phyloP scores from a whole-genome alignment of 1,140 invertebrate genomes.

The Drosophila setifemur region DNA sequence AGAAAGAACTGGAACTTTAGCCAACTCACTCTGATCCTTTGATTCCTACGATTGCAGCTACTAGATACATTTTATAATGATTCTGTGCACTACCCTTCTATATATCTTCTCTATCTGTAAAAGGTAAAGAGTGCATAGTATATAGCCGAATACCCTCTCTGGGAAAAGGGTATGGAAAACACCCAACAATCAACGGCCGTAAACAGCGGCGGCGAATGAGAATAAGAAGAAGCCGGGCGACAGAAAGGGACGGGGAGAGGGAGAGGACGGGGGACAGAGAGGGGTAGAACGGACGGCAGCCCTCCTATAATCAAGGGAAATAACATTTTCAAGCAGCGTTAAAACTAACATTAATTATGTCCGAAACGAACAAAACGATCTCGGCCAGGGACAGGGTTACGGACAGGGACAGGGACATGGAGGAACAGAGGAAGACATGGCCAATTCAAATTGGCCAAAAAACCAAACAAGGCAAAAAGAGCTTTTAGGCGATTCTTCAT shows the following conservation, averaged over 20 bases:
- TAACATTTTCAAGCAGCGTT: constrained; percentile 82
- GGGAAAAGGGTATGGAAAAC: not conserved
- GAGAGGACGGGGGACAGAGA: not conserved
- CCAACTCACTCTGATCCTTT: too few species aligned
- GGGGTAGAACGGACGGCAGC: constrained; percentile 28
- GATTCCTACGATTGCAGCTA: too few species aligned
- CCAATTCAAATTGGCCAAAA: constrained; percentile 2
- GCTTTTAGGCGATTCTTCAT: not conserved
- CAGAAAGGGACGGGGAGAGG: constrained; percentile 3
- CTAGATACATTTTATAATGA: too few species aligned
- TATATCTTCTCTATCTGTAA: too few species aligned
- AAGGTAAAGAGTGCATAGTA: not conserved
- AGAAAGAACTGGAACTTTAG: too few species aligned
- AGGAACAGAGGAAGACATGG: not conserved
- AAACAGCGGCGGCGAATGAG: constrained; percentile 46
- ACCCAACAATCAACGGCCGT: constrained; percentile 77
- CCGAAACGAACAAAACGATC: constrained; percentile 81
- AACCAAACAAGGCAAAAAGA: not conserved
- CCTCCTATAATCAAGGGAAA: constrained; percentile 82
- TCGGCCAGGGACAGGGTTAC: not conserved
- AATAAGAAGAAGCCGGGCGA: constrained; percentile 7
- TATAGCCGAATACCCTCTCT: too few species aligned
- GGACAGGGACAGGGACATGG: constrained; percentile 1
- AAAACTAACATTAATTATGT: constrained; percentile 83
- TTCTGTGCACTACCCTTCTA: not conserved